Evolutionary conservation across 2,797 vertebrate species (phyloP).

Genomic region (Coregonus ussuriensis): DNA sequence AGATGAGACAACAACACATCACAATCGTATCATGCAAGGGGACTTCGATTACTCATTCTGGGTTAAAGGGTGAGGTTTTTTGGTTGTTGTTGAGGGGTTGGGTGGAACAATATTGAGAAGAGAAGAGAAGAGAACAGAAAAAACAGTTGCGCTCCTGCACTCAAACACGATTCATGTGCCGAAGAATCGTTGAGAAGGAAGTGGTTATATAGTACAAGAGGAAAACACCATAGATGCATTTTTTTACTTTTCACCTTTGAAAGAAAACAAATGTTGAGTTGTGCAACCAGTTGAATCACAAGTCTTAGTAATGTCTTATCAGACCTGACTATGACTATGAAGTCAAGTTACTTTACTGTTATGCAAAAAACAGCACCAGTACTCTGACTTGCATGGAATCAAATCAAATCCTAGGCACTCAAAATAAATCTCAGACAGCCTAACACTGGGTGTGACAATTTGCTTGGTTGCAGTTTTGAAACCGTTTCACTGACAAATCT

Average conservation of each 20-base stretch:
- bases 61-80: constrained; percentile 37
- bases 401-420: neutral
- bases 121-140: constrained; percentile 16
- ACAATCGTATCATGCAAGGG: neutral
- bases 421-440: constrained; percentile 31
- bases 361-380: neutral
- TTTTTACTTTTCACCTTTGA: constrained; percentile 42
- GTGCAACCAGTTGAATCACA: constrained; percentile 22
- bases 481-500: constrained; percentile 45
- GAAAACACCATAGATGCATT: constrained; percentile 59
- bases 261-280: constrained; percentile 45
- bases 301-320: constrained; percentile 14
- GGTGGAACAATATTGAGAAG: constrained; percentile 14
- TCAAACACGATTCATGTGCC: constrained; percentile 21
- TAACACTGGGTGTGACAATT: constrained; percentile 7
- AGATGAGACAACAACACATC: neutral
- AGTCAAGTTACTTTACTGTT: constrained; percentile 9
- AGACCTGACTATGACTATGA: constrained; percentile 2
- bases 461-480: constrained; percentile 5
- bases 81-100: constrained; percentile 34
- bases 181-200: constrained; percentile 33
- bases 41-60: constrained; percentile 11
- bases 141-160: constrained; percentile 16
- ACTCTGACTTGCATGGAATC: neutral
- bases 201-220: constrained; percentile 58